Evolutionary conservation across 2,888 invertebrate species (phyloP), one percentile per base, ranked within the genome.

Genomic region (Anthoptus insignis): DNA sequence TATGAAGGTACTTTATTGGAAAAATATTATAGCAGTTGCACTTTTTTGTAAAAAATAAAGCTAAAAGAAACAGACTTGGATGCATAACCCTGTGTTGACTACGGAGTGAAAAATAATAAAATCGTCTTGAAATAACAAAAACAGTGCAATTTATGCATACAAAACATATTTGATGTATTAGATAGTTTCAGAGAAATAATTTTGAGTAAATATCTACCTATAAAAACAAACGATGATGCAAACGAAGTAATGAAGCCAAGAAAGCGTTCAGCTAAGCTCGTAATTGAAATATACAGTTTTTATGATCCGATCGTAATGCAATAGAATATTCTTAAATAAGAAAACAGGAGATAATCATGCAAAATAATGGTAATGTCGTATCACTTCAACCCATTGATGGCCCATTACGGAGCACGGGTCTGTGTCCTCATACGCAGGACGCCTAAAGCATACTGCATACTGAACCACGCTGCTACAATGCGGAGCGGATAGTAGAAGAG

Each of bases 281-380:
- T 50, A n/a, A 22, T 24, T 34, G 49, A 59, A 47, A 56, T 42
- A 13, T 54, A 11, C 39, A 39, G 16, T 39, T 39, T 39, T 39
- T 39, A 39, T 14, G 21, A 47, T 58, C 21, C n/a, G 27, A 47
- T 32, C 32, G 37, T 21, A 45, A 32, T 47, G 32, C 16, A 47
- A 47, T n/a, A n/a, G n/a, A 29, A 27, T 27, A 27, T 27, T n/a
- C n/a, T 27, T 27, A 27, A 27, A 27, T 27, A 27, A 27, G 27
- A 5, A 27, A 27, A n/a, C n/a, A n/a, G n/a, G n/a, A n/a, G n/a
- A n/a, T n/a, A n/a, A n/a, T n/a, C n/a, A n/a, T n/a, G n/a, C n/a
- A n/a, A n/a, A n/a, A n/a, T n/a, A n/a, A n/a, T n/a, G n/a, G n/a
- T n/a, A n/a, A n/a, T n/a, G n/a, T n/a, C n/a, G n/a, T n/a, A n/a